These are phyloP conservation scores for Euphonia xanthogaster DNA, from an alignment of 2,797 vertebrate genomes.

Conservation along the genomic window DNA sequence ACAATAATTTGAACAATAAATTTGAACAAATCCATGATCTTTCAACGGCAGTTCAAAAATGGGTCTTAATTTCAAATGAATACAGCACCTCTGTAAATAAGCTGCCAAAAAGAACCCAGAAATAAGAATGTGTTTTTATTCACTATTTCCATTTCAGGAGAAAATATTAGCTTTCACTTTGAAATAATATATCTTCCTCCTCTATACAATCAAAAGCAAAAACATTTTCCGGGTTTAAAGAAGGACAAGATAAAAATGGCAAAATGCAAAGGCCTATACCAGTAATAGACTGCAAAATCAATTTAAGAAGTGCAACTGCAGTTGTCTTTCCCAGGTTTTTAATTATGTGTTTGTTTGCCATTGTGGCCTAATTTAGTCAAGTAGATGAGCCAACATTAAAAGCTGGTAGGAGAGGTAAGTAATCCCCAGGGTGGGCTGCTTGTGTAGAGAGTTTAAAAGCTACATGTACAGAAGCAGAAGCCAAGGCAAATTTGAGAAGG, in stretches of 20 bases:
- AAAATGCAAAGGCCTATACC: slow-evolving; percentile 32
- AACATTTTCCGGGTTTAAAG: slow-evolving; percentile 11
- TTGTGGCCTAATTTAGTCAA: slow-evolving; percentile 84
- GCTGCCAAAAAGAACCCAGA: not conserved
- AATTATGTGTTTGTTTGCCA: slow-evolving; percentile 86
- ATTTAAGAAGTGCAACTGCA: slow-evolving; percentile 75
- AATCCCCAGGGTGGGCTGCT: slow-evolving; percentile 79
- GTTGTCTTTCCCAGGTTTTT: slow-evolving; percentile 80
- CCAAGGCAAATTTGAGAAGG: slow-evolving; percentile 77
- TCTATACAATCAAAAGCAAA: not conserved
- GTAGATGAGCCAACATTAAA: slow-evolving; percentile 84
- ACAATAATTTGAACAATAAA: not conserved
- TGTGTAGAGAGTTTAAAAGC: slow-evolving; percentile 82
- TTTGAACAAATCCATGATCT: not conserved
- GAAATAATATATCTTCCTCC: not conserved
- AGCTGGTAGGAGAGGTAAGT: slow-evolving; percentile 84
- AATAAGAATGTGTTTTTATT: slow-evolving; percentile 17
- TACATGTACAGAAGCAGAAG: slow-evolving; percentile 75
- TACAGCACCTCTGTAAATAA: not conserved
- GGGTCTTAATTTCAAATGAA: slow-evolving; percentile 25
- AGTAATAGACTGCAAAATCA: slow-evolving; percentile 73
- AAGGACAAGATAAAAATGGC: slow-evolving; percentile 48
- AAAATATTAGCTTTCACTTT: slow-evolving; percentile 23
- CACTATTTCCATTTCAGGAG: slow-evolving; percentile 25
- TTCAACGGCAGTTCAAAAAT: slow-evolving; percentile 31